These are phyloP conservation scores for Agonopterix subpropinquella DNA, from an alignment of 2,888 invertebrate species.

Conservation along the genomic window DNA sequence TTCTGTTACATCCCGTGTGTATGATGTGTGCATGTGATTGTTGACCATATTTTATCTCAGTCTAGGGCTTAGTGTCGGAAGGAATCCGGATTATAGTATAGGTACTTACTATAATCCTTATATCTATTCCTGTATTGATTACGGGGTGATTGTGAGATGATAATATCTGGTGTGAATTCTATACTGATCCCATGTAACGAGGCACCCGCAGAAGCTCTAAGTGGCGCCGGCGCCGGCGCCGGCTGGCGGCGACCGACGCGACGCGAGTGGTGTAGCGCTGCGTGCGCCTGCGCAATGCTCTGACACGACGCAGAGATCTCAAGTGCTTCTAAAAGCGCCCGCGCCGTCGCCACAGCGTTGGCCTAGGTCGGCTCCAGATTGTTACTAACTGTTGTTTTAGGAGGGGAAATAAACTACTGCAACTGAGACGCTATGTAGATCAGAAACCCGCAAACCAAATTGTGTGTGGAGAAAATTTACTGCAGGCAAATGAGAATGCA, in stretches of 20 bases:
- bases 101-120: too few relatives aligned
- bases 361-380: constrained; percentile 33
- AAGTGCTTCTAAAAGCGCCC: constrained; percentile 42
- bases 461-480: neutral
- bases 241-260: neutral
- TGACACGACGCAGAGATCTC: constrained; percentile 27
- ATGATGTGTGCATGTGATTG: too few relatives aligned
- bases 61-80: too few relatives aligned
- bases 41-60: too few relatives aligned
- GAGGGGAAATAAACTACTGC: neutral
- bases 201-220: neutral
- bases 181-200: too few relatives aligned
- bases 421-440: neutral
- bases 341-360: constrained; percentile 17
- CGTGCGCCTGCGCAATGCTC: constrained; percentile 22
- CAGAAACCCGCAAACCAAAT: neutral
- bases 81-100: too few relatives aligned
- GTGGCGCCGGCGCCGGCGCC: neutral
- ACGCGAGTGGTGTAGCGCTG: neutral
- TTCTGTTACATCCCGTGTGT: too few relatives aligned
- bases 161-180: too few relatives aligned
- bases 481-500: neutral
- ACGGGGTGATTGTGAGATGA: too few relatives aligned
- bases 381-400: neutral
- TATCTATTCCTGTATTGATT: too few relatives aligned